Conservation (phyloP, 2,113 vertebrate species). For the Stigmatopora nigra region DNA sequence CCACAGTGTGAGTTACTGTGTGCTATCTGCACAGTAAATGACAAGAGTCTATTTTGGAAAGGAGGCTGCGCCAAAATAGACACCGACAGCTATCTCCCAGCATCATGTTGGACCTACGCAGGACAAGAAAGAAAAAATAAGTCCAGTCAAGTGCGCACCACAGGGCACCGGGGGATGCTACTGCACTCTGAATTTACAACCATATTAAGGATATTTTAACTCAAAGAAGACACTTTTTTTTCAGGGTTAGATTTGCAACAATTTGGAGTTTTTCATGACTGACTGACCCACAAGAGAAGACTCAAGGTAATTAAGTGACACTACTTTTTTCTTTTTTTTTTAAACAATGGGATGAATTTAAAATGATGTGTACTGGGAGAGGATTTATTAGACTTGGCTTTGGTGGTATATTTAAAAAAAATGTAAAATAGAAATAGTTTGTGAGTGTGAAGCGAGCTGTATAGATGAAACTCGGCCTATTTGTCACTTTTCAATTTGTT, state of each 20-base stretch:
- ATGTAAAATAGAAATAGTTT: not conserved
- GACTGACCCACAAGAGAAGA: not conserved
- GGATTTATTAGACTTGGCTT: not conserved
- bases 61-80: conserved; percentile 68
- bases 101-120: conserved; percentile 37
- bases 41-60: conserved; percentile 87
- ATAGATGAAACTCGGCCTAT: not conserved
- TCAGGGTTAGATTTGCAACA: conserved; percentile 16
- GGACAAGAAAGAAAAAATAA: conserved; percentile 59
- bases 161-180: conserved; percentile 61
- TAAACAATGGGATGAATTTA: not conserved
- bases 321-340: not conserved
- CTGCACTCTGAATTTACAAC: conserved; percentile 59
- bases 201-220: conserved; percentile 48
- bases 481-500: not conserved
- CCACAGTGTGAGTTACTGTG: conserved; percentile 12
- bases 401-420: not conserved
- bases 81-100: conserved; percentile 70
- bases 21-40: conserved; percentile 60
- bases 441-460: not conserved
- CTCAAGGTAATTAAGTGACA: not conserved
- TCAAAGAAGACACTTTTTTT: conserved; percentile 43
- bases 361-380: not conserved
- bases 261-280: conserved; percentile 1
- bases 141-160: conserved; percentile 52